Conservation (phyloP, 2,888 invertebrate genomes). For the Bimastos eiseni region DNA sequence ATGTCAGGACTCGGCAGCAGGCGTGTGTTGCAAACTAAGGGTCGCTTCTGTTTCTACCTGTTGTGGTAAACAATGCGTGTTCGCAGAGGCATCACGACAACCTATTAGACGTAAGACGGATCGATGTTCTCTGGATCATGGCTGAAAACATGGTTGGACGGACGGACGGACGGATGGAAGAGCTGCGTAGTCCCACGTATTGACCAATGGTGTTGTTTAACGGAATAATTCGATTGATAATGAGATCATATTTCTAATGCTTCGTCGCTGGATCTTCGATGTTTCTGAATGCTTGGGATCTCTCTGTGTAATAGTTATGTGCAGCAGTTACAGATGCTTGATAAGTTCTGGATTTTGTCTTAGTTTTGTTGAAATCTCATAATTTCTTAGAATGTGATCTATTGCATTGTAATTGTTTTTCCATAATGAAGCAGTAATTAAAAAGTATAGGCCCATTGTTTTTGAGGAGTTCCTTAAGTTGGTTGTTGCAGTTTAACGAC, state of each 20-base stretch:
- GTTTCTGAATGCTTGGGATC: neutral
- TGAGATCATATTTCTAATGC: neutral
- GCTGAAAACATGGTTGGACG: neutral
- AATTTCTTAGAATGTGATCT: neutral
- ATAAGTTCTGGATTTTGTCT: neutral
- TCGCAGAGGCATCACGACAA: neutral
- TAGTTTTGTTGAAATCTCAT: neutral
- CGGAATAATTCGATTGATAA: neutral
- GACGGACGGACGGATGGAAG: neutral
- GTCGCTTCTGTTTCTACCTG: slow-evolving; percentile 2
- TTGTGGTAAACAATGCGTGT: neutral
- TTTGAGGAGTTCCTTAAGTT: no score
- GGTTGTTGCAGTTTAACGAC: no score
- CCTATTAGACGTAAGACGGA: slow-evolving; percentile 13
- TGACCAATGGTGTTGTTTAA: neutral
- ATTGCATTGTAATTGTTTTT: neutral
- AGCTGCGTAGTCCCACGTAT: neutral
- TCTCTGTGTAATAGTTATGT: no score
- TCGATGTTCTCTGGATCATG: neutral
- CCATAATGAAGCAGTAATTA: neutral
- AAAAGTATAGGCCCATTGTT: neutral
- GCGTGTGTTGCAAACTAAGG: neutral
- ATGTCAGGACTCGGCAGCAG: neutral
- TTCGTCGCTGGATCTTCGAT: neutral
- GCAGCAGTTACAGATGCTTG: neutral